phyloP scores from a whole-genome alignment of 2,888 invertebrate species.

The Tortricodes alternella region DNA sequence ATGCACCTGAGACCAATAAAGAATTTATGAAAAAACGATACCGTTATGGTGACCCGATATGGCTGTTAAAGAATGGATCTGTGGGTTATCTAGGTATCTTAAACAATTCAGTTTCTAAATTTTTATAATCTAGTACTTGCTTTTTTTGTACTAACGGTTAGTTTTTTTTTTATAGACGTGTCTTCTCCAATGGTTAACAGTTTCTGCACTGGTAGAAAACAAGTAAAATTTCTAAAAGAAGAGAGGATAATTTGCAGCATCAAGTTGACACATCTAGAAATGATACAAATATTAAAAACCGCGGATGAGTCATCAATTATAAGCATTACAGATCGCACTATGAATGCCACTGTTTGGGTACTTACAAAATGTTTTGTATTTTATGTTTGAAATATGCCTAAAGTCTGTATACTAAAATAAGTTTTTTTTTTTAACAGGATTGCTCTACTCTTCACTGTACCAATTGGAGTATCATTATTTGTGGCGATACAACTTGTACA shows the following conservation, averaged over 20 bases:
- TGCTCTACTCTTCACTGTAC: slow-evolving; percentile 64
- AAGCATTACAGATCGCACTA: slow-evolving; percentile 53
- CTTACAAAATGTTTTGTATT: neutral
- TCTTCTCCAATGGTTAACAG: slow-evolving; percentile 56
- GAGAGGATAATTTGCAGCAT: slow-evolving; percentile 58
- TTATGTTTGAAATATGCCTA: neutral
- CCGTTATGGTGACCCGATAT: slow-evolving; percentile 55
- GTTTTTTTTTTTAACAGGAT: slow-evolving; percentile 55
- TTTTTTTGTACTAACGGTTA: slow-evolving; percentile 9
- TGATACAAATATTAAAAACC: slow-evolving; percentile 58
- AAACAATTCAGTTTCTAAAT: slow-evolving; percentile 32
- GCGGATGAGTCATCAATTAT: slow-evolving; percentile 53
- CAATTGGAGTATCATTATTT: slow-evolving; percentile 62
- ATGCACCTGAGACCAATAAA: slow-evolving; percentile 32
- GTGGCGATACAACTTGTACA: slow-evolving; percentile 51
- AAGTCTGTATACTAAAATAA: neutral
- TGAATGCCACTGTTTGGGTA: slow-evolving; percentile 60
- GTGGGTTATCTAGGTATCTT: slow-evolving; percentile 62
- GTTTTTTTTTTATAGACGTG: slow-evolving; percentile 54
- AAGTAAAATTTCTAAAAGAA: slow-evolving; percentile 58
- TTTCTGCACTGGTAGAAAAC: slow-evolving; percentile 61
- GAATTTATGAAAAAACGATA: slow-evolving; percentile 55
- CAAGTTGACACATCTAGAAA: slow-evolving; percentile 64
- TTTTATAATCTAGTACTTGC: neutral
- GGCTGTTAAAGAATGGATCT: slow-evolving; percentile 59